A percentile compares a stretch with the other conserved stretches of the same genome.
phyloP scores from a whole-genome alignment of 1,140 invertebrate genomes.

The Subanguina moxae region DNA sequence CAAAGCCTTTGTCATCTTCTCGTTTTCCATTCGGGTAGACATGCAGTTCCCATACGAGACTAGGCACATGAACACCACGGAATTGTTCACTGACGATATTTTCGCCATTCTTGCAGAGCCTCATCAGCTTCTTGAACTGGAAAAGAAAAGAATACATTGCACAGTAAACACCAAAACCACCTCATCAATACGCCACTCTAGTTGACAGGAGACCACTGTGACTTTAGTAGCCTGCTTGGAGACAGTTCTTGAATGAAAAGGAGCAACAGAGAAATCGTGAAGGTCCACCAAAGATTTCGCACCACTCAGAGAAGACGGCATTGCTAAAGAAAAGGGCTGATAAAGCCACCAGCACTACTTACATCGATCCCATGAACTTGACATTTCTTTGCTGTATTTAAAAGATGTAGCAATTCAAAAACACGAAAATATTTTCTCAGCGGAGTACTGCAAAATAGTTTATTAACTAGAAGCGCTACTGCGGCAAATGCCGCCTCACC shows the following conservation, averaged over 20 bases:
- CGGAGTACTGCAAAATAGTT: too few relatives aligned
- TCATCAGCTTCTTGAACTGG: conserved; percentile 54
- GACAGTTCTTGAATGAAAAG: not conserved
- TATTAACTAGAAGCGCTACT: too few relatives aligned
- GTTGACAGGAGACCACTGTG: not conserved
- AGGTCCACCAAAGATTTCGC: too few relatives aligned
- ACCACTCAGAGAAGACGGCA: too few relatives aligned
- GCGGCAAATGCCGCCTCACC: too few relatives aligned
- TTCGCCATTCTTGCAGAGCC: conserved; percentile 53
- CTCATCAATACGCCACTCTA: not conserved
- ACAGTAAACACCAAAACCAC: not conserved
- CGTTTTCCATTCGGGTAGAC: conserved; percentile 58
- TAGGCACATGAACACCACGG: conserved; percentile 30
- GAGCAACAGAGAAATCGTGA: too few relatives aligned
- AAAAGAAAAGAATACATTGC: not conserved
- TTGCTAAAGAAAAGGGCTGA: too few relatives aligned
- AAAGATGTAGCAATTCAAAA: too few relatives aligned
- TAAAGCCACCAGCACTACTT: too few relatives aligned
- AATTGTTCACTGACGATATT: conserved; percentile 47
- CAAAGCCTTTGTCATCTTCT: conserved; percentile 51
- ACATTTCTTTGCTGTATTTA: too few relatives aligned
- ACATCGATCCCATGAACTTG: too few relatives aligned
- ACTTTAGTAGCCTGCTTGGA: conserved; percentile 2
- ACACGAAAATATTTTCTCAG: too few relatives aligned
- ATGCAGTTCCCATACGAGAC: conserved; percentile 55